A percentile compares a stretch with the other conserved stretches of the same genome.
These are phyloP conservation scores for Athalia cordata DNA, from an alignment of 2,888 invertebrate species.

Conservation along the genomic window DNA sequence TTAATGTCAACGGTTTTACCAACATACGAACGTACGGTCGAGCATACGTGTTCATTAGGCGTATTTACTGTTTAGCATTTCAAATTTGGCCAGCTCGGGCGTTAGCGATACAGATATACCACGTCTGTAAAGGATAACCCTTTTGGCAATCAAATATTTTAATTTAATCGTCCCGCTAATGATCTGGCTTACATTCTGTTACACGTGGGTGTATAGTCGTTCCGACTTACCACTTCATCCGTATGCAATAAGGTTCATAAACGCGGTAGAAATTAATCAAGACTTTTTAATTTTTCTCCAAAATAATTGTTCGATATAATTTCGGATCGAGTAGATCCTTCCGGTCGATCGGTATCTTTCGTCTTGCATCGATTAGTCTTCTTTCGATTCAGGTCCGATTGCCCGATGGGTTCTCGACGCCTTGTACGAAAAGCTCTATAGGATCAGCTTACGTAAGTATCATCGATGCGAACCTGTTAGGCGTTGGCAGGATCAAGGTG, in stretches of 20 bases:
- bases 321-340: too few species aligned
- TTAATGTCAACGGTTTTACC: slow-evolving; percentile 69
- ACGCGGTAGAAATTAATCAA: not conserved
- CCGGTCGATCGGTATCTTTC: too few species aligned
- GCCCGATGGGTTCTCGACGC: too few species aligned
- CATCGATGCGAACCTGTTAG: too few species aligned
- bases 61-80: slow-evolving; percentile 74
- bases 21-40: slow-evolving; percentile 67
- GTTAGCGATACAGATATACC: slow-evolving; percentile 54
- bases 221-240: slow-evolving; percentile 57
- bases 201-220: slow-evolving; percentile 55
- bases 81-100: slow-evolving; percentile 64
- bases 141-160: slow-evolving; percentile 72
- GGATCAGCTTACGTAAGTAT: too few species aligned
- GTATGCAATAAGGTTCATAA: slow-evolving; percentile 49
- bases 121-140: slow-evolving; percentile 45
- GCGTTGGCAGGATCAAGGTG: slow-evolving; percentile 12
- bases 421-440: too few species aligned
- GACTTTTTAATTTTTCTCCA: too few species aligned
- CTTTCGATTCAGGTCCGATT: too few species aligned
- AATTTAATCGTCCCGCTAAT: slow-evolving; percentile 66
- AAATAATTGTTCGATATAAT: too few species aligned
- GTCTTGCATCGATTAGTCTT: too few species aligned
- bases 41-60: slow-evolving; percentile 74
- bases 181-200: slow-evolving; percentile 51